Evolutionary conservation across 2,888 invertebrate species (phyloP).

Genomic region (Eristalis tenax): DNA sequence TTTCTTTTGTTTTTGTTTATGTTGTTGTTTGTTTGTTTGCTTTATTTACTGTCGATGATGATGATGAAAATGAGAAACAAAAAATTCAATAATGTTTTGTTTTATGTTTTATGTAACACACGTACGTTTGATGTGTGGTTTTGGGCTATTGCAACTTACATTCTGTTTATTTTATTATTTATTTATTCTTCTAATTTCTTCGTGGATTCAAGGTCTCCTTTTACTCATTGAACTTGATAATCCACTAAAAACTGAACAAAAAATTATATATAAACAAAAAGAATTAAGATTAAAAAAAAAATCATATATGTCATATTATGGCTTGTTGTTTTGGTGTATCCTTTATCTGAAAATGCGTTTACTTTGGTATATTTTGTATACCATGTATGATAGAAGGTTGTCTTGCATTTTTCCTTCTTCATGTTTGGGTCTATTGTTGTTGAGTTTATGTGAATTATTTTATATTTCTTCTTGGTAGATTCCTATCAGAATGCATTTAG

Average conservation of each 20-base stretch:
- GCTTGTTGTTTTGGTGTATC: constrained; percentile 59
- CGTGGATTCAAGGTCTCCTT: constrained; percentile 3
- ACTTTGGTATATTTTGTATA: constrained; percentile 13
- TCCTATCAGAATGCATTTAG: constrained; percentile 3
- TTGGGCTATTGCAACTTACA: constrained; percentile 68
- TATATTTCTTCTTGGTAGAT: constrained; percentile 2
- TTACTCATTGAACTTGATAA: not conserved
- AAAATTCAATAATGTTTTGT: constrained; percentile 4
- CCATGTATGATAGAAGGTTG: constrained; percentile 23
- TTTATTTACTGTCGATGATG: not conserved
- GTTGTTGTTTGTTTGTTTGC: constrained; percentile 43
- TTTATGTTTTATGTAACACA: constrained; percentile 57
- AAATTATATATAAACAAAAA: not conserved
- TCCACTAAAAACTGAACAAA: not conserved
- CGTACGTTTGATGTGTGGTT: constrained; percentile 47
- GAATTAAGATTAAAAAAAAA: not conserved
- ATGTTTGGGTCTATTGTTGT: constrained; percentile 35
- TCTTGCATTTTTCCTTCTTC: constrained; percentile 12
- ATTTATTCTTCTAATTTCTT: not conserved
- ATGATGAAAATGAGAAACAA: not conserved
- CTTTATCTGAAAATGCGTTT: constrained; percentile 72
- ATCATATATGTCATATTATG: constrained; percentile 36
- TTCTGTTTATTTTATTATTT: constrained; percentile 18
- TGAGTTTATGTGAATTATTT: constrained; percentile 6
- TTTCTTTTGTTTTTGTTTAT: constrained; percentile 29